Percentiles rank a stretch among this genome's conserved stretches.
Evolutionary conservation across 2,888 invertebrate genomes (phyloP).

Genomic region (Cynaeus angustus): DNA sequence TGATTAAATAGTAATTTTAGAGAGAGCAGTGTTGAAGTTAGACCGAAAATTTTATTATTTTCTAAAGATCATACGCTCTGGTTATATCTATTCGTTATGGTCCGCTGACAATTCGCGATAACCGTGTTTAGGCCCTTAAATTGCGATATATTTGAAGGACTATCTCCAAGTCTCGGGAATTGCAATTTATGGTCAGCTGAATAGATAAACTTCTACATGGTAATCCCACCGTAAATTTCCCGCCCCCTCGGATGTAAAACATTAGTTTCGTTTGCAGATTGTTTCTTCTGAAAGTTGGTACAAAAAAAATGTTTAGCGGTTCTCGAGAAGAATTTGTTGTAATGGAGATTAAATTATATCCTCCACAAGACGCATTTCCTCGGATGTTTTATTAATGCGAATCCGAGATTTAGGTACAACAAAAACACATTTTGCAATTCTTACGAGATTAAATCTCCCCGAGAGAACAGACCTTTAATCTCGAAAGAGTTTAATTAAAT

Average conservation of each 20-base stretch:
- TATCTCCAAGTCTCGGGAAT: slow-evolving; percentile 54
- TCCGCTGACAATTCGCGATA: slow-evolving; percentile 18
- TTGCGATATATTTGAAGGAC: slow-evolving; percentile 43
- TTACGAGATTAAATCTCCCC: slow-evolving; percentile 48
- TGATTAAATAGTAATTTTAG: too few relatives aligned
- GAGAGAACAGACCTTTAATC: slow-evolving; percentile 46
- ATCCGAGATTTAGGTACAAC: slow-evolving; percentile 29
- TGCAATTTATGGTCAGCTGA: slow-evolving; percentile 55
- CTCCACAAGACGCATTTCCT: slow-evolving; percentile 23
- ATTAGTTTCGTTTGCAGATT: slow-evolving; percentile 35
- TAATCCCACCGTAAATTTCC: slow-evolving; percentile 55
- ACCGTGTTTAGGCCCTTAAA: slow-evolving; percentile 27
- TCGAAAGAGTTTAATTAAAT: slow-evolving; percentile 50
- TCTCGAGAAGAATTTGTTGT: slow-evolving; percentile 28
- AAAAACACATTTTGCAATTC: slow-evolving; percentile 43
- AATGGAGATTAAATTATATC: slow-evolving; percentile 42
- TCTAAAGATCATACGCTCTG: too few relatives aligned
- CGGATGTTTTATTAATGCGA: slow-evolving; percentile 36
- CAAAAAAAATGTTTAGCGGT: slow-evolving; percentile 8
- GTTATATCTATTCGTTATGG: slow-evolving; percentile 13
- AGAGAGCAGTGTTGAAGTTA: too few relatives aligned
- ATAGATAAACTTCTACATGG: slow-evolving; percentile 57
- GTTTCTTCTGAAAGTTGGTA: slow-evolving; percentile 20
- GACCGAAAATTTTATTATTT: too few relatives aligned
- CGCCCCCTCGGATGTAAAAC: slow-evolving; percentile 44